A percentile compares a stretch with the other conserved stretches of the same genome.
phyloP scores from a whole-genome alignment of 2,888 invertebrate genomes.

The Synergus laeviventris region DNA sequence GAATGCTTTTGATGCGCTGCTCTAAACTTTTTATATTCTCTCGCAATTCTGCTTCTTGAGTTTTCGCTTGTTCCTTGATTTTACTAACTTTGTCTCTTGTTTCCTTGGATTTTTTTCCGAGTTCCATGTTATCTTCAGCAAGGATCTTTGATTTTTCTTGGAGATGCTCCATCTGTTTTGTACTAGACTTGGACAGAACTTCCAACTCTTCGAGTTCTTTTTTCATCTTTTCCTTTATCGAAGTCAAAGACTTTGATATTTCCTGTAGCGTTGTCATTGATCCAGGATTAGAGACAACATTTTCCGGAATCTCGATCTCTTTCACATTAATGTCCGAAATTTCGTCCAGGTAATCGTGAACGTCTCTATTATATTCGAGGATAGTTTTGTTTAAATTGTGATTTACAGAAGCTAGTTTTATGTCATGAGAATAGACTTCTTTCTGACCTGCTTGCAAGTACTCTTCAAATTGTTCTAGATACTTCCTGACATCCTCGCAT shows the following conservation, averaged over 20 bases:
- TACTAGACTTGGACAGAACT: not conserved
- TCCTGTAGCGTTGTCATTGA: not conserved
- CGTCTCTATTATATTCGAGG: conserved; percentile 66
- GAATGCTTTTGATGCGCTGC: not conserved
- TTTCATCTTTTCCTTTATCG: conserved; percentile 6
- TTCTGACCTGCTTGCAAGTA: conserved; percentile 67
- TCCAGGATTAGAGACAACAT: not conserved
- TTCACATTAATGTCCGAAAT: not conserved
- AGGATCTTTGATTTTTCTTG: not conserved
- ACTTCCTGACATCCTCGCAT: conserved; percentile 62
- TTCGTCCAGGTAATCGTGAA: conserved; percentile 51
- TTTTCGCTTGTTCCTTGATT: conserved; percentile 22
- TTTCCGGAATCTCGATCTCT: conserved; percentile 26
- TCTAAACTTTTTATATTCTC: conserved; percentile 16
- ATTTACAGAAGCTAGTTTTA: conserved; percentile 63
- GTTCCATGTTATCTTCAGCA: not conserved
- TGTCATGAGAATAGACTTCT: conserved; percentile 65
- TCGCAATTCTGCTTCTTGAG: conserved; percentile 4
- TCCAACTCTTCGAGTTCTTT: conserved; percentile 15
- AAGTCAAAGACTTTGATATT: not conserved
- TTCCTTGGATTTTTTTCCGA: not conserved
- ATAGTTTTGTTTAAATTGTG: conserved; percentile 64
- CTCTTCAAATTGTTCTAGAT: conserved; percentile 62
- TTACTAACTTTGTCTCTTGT: not conserved
- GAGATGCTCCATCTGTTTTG: not conserved